Evolutionary conservation across 2,113 vertebrate species (phyloP).

Genomic region (Pachyramphus minor): DNA sequence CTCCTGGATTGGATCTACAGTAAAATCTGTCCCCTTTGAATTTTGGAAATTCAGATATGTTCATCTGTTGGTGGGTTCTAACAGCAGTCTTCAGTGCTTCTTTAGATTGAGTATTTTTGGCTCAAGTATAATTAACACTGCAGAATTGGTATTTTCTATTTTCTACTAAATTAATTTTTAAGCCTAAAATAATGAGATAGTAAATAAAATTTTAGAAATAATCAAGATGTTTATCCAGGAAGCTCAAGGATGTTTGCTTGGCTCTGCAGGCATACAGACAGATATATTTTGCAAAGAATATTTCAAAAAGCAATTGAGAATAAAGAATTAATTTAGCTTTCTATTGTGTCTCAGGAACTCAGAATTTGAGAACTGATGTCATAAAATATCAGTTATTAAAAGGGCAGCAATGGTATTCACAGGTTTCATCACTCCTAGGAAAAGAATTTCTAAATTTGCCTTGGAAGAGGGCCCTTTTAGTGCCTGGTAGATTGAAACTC

Average conservation of each 20-base stretch:
- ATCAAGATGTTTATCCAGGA: background rate
- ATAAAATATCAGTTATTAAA: background rate
- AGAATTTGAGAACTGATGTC: background rate
- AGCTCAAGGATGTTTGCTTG: background rate
- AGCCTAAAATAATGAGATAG: background rate
- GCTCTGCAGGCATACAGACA: background rate
- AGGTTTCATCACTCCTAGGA: background rate
- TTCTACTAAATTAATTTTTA: background rate
- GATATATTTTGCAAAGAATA: background rate
- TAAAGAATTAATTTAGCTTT: background rate
- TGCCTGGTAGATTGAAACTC: background rate
- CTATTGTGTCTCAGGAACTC: background rate
- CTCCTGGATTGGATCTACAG: background rate
- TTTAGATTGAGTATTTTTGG: background rate
- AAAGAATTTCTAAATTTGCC: background rate
- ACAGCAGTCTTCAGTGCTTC: background rate
- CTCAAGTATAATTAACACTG: background rate
- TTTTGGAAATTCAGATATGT: background rate
- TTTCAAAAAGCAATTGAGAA: background rate
- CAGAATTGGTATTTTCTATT: background rate
- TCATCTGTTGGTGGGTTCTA: background rate
- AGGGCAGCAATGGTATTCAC: background rate
- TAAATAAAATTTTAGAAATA: background rate
- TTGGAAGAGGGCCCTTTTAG: background rate
- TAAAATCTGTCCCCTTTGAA: background rate